A percentile compares a stretch with the other conserved stretches of the same genome.
Conservation (phyloP, 2,888 invertebrate species). For the Calliphora vomitoria region DNA sequence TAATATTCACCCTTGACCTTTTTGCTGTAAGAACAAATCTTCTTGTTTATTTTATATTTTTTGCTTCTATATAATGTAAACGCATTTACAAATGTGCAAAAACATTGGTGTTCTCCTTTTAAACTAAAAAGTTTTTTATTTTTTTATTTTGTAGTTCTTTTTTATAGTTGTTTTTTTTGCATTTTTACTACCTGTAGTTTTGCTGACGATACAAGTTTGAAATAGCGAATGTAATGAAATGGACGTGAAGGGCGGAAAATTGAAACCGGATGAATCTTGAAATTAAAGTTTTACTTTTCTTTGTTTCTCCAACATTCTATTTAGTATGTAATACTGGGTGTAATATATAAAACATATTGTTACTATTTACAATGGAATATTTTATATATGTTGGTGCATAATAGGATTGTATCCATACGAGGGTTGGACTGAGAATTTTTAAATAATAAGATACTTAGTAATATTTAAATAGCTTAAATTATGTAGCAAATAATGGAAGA, state of each 20-base stretch:
- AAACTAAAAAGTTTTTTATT: neutral
- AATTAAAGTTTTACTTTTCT: slow-evolving; percentile 11
- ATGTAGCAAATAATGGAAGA: too few relatives aligned
- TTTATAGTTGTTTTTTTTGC: neutral
- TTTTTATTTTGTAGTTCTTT: neutral
- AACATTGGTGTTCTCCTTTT: slow-evolving; percentile 8
- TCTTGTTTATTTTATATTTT: neutral
- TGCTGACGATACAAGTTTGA: slow-evolving; percentile 12
- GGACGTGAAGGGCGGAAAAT: slow-evolving; percentile 5
- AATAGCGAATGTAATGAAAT: neutral
- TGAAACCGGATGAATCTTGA: slow-evolving; percentile 32
- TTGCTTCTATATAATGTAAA: slow-evolving; percentile 13
- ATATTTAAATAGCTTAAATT: too few relatives aligned
- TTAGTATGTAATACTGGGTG: neutral
- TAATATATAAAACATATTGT: slow-evolving; percentile 7
- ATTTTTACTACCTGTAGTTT: slow-evolving; percentile 37
- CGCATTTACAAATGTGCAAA: slow-evolving; percentile 49
- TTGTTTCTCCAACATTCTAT: neutral
- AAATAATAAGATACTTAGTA: too few relatives aligned
- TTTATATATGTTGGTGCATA: too few relatives aligned
- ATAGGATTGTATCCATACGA: too few relatives aligned
- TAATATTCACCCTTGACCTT: slow-evolving; percentile 65
- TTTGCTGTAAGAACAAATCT: slow-evolving; percentile 34
- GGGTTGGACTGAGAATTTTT: too few relatives aligned
- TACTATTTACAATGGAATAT: slow-evolving; percentile 1